Percentiles rank a stretch among this genome's conserved stretches.
phyloP scores from a whole-genome alignment of 2,797 vertebrate genomes.

The Peromyscus eremicus region DNA sequence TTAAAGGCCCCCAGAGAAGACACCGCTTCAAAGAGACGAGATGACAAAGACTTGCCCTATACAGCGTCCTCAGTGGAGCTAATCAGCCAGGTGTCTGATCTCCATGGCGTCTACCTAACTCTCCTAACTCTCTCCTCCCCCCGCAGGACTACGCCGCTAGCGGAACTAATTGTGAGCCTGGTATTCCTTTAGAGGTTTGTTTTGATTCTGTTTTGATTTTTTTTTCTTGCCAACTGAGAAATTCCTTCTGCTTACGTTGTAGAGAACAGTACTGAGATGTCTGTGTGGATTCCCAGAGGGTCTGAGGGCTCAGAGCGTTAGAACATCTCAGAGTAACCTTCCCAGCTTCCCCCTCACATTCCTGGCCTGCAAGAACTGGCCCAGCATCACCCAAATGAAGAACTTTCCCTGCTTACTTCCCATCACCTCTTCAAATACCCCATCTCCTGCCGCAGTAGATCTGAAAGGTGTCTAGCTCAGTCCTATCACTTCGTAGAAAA shows the following conservation, averaged over 20 bases:
- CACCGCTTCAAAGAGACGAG: slow-evolving; percentile 66
- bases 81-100: slow-evolving; percentile 78
- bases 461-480: neutral
- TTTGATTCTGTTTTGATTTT: slow-evolving; percentile 63
- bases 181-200: slow-evolving; percentile 48
- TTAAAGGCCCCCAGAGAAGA: slow-evolving; percentile 77
- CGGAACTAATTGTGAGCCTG: slow-evolving; percentile 67
- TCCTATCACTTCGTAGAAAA: neutral
- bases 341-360: neutral
- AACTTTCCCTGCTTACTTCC: neutral
- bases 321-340: neutral
- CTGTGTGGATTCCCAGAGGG: neutral
- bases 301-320: neutral
- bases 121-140: slow-evolving; percentile 47
- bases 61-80: slow-evolving; percentile 70
- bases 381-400: neutral
- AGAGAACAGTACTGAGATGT: neutral
- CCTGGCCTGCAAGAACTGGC: neutral
- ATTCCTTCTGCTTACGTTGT: slow-evolving; percentile 47
- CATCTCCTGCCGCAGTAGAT: neutral
- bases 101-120: slow-evolving; percentile 62
- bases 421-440: neutral
- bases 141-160: slow-evolving; percentile 16
- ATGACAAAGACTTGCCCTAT: slow-evolving; percentile 66
- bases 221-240: slow-evolving; percentile 19